These are phyloP conservation scores for Aplocera efformata DNA, from an alignment of 2,888 invertebrate species.

Conservation along the genomic window DNA sequence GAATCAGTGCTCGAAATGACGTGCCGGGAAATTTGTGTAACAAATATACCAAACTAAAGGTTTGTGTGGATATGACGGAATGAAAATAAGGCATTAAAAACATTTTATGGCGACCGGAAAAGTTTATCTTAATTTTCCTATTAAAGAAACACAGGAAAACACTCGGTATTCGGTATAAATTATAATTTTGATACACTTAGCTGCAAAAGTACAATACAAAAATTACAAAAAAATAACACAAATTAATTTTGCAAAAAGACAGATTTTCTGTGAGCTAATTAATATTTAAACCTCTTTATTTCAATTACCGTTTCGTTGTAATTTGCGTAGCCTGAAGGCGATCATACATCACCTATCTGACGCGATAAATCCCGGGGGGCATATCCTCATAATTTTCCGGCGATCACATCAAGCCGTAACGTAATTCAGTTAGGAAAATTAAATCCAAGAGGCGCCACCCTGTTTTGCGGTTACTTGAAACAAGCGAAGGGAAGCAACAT, in stretches of 20 bases:
- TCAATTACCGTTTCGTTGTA: conserved; percentile 4
- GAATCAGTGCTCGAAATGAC: conserved; percentile 50
- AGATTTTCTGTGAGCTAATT: background rate
- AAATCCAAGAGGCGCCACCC: conserved; percentile 49
- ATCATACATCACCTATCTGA: conserved; percentile 10
- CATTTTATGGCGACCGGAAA: no score
- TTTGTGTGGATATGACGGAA: conserved; percentile 4
- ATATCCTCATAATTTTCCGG: conserved; percentile 21
- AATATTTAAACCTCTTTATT: background rate
- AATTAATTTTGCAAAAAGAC: no score
- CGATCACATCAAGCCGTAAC: conserved; percentile 41
- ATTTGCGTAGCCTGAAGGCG: conserved; percentile 6
- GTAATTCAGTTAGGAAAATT: conserved; percentile 66
- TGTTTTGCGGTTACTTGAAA: conserved; percentile 38
- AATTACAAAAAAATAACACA: no score
- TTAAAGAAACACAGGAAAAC: no score
- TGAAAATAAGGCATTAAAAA: background rate
- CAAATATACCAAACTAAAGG: conserved; percentile 9
- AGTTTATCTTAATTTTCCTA: no score
- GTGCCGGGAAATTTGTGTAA: conserved; percentile 31
- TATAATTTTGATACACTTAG: no score
- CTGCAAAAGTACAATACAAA: no score
- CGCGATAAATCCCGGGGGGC: conserved; percentile 10
- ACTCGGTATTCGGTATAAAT: no score
- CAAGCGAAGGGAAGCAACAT: no score